A percentile compares a stretch with the other conserved stretches of the same genome.
Evolutionary conservation across 2,888 invertebrate species (phyloP).

Genomic region (Cheilosia grossa): DNA sequence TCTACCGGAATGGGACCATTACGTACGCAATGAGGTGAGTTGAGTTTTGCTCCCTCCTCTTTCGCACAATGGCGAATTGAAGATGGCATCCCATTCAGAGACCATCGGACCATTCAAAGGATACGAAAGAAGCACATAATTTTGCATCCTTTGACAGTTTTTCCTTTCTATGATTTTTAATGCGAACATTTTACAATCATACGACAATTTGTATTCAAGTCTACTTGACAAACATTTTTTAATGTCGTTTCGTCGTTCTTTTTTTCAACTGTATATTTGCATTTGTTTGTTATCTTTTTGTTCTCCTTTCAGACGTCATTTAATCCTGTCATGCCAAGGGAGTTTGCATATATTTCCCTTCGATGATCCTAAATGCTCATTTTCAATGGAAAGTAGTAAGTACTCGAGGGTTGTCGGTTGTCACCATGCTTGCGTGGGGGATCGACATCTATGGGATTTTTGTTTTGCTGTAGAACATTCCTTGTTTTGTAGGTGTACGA

Average conservation of each 20-base stretch:
- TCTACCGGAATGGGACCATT: slow-evolving; percentile 96
- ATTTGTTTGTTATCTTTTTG: slow-evolving; percentile 4
- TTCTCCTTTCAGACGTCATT: slow-evolving; percentile 87
- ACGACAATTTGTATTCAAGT: slow-evolving; percentile 73
- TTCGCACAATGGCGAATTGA: background rate
- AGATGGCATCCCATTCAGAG: slow-evolving; percentile 2
- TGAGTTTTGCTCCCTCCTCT: slow-evolving; percentile 31
- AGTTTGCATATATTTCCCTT: slow-evolving; percentile 97
- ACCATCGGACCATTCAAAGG: slow-evolving; percentile 10
- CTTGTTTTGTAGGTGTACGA: slow-evolving; percentile 1
- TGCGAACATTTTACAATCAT: slow-evolving; percentile 69
- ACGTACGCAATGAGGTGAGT: slow-evolving; percentile 94
- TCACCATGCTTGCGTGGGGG: background rate
- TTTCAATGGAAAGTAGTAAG: slow-evolving; percentile 98
- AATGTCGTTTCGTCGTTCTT: slow-evolving; percentile 8
- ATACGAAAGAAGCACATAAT: slow-evolving; percentile 42
- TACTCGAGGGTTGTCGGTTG: slow-evolving; percentile 79
- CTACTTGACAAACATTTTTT: slow-evolving; percentile 46
- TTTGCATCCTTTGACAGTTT: slow-evolving; percentile 68
- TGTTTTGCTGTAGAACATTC: background rate
- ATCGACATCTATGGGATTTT: background rate
- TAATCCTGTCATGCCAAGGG: slow-evolving; percentile 96
- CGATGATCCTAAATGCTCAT: slow-evolving; percentile 97
- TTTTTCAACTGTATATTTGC: slow-evolving; percentile 18
- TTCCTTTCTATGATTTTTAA: slow-evolving; percentile 49